Evolutionary conservation across 2,797 vertebrate genomes (phyloP).

Genomic region (Centroberyx gerrardi): DNA sequence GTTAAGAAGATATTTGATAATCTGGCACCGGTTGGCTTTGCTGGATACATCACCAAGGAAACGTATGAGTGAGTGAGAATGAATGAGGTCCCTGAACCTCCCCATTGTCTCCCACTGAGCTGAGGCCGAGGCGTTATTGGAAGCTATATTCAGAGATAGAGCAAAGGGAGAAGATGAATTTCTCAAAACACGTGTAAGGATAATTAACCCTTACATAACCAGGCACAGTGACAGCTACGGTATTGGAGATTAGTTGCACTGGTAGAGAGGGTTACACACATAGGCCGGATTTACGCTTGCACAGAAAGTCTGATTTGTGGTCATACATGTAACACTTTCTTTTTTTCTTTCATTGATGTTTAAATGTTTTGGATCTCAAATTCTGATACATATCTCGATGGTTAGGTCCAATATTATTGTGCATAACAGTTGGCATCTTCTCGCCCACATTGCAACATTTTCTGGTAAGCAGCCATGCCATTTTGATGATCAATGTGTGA

Average conservation of each 20-base stretch:
- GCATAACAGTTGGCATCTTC: not conserved
- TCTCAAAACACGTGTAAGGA: conserved; percentile 34
- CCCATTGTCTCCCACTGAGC: conserved; percentile 66
- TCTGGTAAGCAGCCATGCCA: conserved; percentile 33
- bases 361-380: not conserved
- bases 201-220: conserved; percentile 40
- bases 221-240: not conserved
- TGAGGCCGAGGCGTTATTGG: conserved; percentile 48
- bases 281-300: not conserved
- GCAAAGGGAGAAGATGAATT: conserved; percentile 37
- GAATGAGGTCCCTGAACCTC: not conserved
- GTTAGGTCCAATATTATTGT: not conserved
- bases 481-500: conserved; percentile 46
- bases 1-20: conserved; percentile 74
- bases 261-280: not conserved
- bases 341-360: too few relatives aligned
- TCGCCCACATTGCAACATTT: conserved; percentile 23
- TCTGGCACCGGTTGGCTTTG: conserved; percentile 64
- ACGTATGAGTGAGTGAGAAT: conserved; percentile 40
- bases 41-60: conserved; percentile 49
- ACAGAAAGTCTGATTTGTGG: not conserved
- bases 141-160: conserved; percentile 55
- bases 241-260: not conserved
- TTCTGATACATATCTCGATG: not conserved
- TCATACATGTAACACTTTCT: not conserved